Evolutionary conservation across 2,888 invertebrate species (phyloP).

Genomic region (Rapana venosa): DNA sequence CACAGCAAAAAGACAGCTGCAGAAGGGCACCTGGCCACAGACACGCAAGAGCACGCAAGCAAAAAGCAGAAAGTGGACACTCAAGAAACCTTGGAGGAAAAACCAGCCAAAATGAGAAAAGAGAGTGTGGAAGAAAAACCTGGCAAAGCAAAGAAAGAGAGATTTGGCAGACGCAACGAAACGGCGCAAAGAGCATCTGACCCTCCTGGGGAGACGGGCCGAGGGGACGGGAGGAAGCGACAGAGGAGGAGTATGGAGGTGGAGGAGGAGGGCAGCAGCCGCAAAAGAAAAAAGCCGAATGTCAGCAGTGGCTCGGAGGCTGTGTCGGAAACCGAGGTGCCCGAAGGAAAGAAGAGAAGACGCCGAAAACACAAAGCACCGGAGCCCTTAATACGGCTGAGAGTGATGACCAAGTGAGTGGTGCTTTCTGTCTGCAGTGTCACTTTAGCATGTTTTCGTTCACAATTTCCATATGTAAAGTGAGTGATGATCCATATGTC

Average conservation of each 20-base stretch:
- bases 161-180: background rate
- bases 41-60: background rate
- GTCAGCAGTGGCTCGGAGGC: conserved; percentile 28
- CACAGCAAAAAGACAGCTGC: background rate
- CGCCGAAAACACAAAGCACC: conserved; percentile 57
- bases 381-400: conserved; percentile 62
- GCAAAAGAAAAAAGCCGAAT: conserved; percentile 8
- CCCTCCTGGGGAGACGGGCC: background rate
- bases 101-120: conserved; percentile 28
- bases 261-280: background rate
- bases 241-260: conserved; percentile 22
- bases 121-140: conserved; percentile 5
- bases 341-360: conserved; percentile 44
- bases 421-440: background rate
- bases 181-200: background rate
- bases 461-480: too few species aligned
- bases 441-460: background rate
- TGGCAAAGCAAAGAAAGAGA: conserved; percentile 31
- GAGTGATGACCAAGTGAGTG: conserved; percentile 71
- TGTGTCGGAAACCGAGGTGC: conserved; percentile 37
- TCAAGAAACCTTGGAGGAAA: background rate
- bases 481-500: too few species aligned
- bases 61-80: background rate
- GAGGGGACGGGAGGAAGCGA: conserved; percentile 35
- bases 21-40: background rate